Base-by-base conservation (phyloP, 1,140 invertebrate species). In the Panulirus ornatus region DNA sequence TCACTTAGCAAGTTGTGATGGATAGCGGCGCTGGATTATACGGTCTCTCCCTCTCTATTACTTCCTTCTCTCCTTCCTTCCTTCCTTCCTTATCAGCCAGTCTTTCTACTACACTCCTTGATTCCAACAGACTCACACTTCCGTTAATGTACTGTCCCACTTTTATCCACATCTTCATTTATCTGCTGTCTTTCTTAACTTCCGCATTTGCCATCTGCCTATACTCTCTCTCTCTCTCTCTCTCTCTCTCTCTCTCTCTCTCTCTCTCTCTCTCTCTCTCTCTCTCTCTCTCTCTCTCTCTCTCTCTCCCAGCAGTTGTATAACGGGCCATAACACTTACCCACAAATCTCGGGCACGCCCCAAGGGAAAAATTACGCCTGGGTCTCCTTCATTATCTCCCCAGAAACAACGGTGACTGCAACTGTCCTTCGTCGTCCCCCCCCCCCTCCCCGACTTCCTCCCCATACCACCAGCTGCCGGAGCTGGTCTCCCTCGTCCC, bases 201-300 rank as follows among this genome's bases (percentile, higher is more conserved):
- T 76, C 38, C 19, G 8, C n/a, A 8, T 76, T n/a, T 38, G 8
- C 34, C 73, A 8, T 11, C n/a, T 30, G 3, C 73, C 8, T n/a
- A 6, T 30, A 14, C 73, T 38, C 30, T 36, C 73, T 40, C 73
- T 40, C 30, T 40, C 73, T 76, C 73, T 76, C 19, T 40, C 73
- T 76, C 38, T 40, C 38, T 76, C 38, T 76, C 73, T 76, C 19
- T 40, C 73, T 76, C 73, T 76, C 73, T 76, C 38, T 76, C 30
- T 40, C 73, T 76, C 30, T 38, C 73, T 40, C 73, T 76, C 73
- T 38, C 73, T 40, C 73, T 76, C 73, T 38, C 73, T 36, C 73
- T 76, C 73, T 76, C 73, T 40, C 38, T 76, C 38, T 76, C 73
- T 38, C 38, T 40, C 30, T 54, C 6, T 82, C 30, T 58, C 76